Conservation (phyloP, 2,113 vertebrate species). For the Centropristis striata region DNA sequence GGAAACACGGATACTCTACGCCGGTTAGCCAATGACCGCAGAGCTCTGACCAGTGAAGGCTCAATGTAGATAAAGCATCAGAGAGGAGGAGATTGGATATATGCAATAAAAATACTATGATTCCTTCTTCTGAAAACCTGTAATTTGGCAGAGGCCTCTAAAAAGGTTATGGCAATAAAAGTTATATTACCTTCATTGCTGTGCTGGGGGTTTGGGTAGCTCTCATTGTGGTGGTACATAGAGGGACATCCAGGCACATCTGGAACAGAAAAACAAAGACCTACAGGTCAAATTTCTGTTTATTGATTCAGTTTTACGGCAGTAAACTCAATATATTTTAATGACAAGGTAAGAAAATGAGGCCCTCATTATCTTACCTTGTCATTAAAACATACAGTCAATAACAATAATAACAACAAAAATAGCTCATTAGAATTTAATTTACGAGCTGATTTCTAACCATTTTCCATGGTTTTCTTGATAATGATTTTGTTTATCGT, state of each 20-base stretch:
- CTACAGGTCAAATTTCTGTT: not conserved
- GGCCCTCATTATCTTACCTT: no score
- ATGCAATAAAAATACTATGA: not conserved
- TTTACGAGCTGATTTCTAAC: no score
- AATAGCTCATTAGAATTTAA: no score
- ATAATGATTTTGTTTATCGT: no score
- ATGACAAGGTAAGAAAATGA: no score
- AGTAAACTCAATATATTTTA: not conserved
- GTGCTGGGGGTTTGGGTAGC: constrained; percentile 84
- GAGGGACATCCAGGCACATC: constrained; percentile 93
- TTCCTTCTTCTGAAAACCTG: not conserved
- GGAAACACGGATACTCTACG: constrained; percentile 73
- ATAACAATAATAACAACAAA: no score
- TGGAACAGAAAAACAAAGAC: constrained; percentile 55
- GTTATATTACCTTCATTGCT: constrained; percentile 82
- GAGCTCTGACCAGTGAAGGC: constrained; percentile 51
- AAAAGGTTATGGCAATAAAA: no score
- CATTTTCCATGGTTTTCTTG: no score
- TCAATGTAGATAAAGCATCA: constrained; percentile 47
- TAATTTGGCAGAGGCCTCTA: not conserved
- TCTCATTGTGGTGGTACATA: constrained; percentile 89
- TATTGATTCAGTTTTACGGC: not conserved
- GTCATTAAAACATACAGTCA: no score
- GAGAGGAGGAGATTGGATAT: constrained; percentile 21
- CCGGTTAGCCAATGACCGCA: constrained; percentile 81